phyloP scores from a whole-genome alignment of 2,888 invertebrate species.

The Entomobrya proxima region DNA sequence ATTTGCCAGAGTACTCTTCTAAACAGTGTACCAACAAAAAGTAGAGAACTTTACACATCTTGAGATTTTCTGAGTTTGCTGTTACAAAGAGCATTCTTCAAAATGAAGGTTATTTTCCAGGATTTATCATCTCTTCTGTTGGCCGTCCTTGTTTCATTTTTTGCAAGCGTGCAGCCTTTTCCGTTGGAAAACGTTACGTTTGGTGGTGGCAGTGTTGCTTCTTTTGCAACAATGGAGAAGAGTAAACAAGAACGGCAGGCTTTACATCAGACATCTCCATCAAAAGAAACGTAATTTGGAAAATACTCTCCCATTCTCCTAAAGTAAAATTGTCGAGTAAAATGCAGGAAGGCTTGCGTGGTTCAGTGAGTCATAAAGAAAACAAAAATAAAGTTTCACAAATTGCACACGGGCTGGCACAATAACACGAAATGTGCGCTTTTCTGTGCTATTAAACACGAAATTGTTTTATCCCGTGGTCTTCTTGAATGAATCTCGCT shows the following conservation, averaged over 20 bases:
- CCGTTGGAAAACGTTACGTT: background rate
- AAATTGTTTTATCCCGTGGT: background rate
- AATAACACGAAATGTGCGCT: background rate
- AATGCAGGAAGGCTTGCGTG: background rate
- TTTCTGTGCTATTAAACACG: background rate
- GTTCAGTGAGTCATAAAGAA: slow-evolving; percentile 13
- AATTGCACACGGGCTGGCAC: background rate
- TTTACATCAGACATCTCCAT: slow-evolving; percentile 33
- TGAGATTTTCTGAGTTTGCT: background rate
- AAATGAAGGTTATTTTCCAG: slow-evolving; percentile 27
- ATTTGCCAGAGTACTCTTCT: background rate
- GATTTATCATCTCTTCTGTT: background rate
- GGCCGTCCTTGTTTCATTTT: slow-evolving; percentile 4
- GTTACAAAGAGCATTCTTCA: background rate
- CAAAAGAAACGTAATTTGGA: slow-evolving; percentile 60
- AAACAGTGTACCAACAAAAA: background rate
- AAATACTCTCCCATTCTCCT: background rate
- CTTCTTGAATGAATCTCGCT: background rate
- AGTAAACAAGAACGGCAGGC: slow-evolving; percentile 53
- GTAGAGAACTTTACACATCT: background rate
- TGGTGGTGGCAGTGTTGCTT: background rate
- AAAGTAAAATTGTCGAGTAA: background rate
- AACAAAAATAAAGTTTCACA: slow-evolving; percentile 3
- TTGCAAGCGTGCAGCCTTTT: background rate
- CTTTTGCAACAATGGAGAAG: background rate